Base-by-base conservation (phyloP, 2,888 invertebrate species). In the Opisthograptis luteolata region DNA sequence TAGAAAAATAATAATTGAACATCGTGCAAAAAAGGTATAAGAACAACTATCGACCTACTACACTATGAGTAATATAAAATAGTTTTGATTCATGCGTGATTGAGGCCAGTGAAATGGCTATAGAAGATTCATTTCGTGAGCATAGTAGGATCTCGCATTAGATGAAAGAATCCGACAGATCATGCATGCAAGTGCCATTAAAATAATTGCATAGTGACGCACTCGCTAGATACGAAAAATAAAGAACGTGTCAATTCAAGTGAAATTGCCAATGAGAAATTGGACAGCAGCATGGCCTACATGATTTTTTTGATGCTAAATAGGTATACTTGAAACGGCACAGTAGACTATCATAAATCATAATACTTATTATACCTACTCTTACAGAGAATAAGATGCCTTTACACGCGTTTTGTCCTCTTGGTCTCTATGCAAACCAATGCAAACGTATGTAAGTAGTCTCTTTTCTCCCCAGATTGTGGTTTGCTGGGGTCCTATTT, bases 61-160 rank as follows among this genome's bases (percentile, higher is more conserved):
- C n/a, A n/a, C n/a, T n/a, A n/a, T n/a, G n/a, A n/a, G n/a, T n/a
- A n/a, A n/a, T n/a, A n/a, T n/a, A n/a, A n/a, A n/a, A n/a, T n/a
- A 49, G 42, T 22, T 24, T 51, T 32, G 20, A 48, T 50, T 46
- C 55, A 55, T 41, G 51, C 60, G 53, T 65, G 62, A 72, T 71
- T 40, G 60, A 62, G 73, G 72, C 48, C 66, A 63, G 64, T 57
- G 66, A 64, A 72, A 72, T 62, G 61, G 63, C 55, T 54, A 39
- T 30, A 52, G 64, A 49, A 51, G 44, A 61, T 40, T 58, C 51
- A 60, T 64, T 45, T 36, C 22, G 31, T 28, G 30, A 22, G 17
- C 25, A 6, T 30, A 24, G 49, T 61, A 61, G 52, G 32, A 28
- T 45, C 32, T 42, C 34, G 25, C 37, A 32, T 25, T 9, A 39